phyloP scores from a whole-genome alignment of 1,140 invertebrate genomes.

The Kradibia gibbosae region DNA sequence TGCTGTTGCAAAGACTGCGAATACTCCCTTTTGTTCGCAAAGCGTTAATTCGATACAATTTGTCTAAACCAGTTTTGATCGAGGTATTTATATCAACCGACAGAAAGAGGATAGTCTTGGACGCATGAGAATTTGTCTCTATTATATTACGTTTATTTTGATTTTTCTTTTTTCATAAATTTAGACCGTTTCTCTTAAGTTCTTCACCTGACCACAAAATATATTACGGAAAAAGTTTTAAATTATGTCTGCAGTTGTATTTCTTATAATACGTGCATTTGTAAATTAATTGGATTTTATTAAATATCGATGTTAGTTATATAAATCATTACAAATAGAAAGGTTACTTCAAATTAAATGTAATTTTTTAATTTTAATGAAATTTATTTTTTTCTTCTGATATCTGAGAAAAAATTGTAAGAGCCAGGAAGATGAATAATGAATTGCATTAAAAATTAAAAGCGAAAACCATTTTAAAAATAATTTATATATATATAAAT shows the following conservation, averaged over 20 bases:
- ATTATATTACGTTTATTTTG: neutral
- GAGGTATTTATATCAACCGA: conserved; percentile 51
- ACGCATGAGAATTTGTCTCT: neutral
- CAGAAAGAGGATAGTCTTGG: neutral
- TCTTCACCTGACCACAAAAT: neutral
- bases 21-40: conserved; percentile 43
- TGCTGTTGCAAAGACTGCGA: neutral
- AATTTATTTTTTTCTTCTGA: no score
- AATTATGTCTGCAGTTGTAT: neutral
- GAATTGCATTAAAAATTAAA: no score
- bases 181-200: neutral
- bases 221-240: neutral
- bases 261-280: no score
- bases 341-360: no score
- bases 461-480: no score
- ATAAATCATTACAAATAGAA: no score
- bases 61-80: conserved; percentile 58
- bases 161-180: conserved; percentile 5
- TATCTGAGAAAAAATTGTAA: no score
- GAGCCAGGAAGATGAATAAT: no score
- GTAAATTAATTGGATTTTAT: no score
- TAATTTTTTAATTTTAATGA: no score
- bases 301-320: no score
- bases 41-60: conserved; percentile 54
- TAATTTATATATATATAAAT: no score